Base-by-base conservation (phyloP, 1,140 invertebrate genomes). In the Wasmannia auropunctata region DNA sequence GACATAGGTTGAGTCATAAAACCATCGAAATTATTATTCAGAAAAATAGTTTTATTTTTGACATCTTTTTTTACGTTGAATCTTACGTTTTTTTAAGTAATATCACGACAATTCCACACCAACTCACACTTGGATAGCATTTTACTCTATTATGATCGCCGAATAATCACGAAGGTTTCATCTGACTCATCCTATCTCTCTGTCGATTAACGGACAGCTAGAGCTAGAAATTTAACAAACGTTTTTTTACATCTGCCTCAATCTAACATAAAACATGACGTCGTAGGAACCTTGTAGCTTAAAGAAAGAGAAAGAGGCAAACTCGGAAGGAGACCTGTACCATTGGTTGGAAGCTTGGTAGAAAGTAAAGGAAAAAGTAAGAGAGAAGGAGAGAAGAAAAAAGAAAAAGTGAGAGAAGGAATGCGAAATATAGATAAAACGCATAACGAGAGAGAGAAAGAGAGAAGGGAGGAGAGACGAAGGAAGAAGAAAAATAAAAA, bases 251-350 rank as follows among this genome's bases (percentile, higher is more conserved):
- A n/a, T n/a, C 16, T 11, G 16, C n/a, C 25, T 6, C 69, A 60
- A 65, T 43, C 62, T 91, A 91, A 90, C 86, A 14, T 83, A 87
- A 88, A 75, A 56, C 22, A 85, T 65, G 14, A 85, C 37, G 14
- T 76, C 83, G 56, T 54, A 85, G 74, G 56, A 65, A 94, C 91
- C 91, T 92, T 92, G 94, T 95, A 93, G 94, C 94, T 94, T 95
- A 95, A 19, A 79, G 91, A 92, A n/a, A n/a, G n/a, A n/a, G n/a
- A n/a, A n/a, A n/a, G 90, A 86, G 72, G 92, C 89, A 91, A 90
- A 85, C 92, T 93, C 91, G 90, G 92, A 93, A 75, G 90, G 92
- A 88, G 87, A 86, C 86, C 88, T 86, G 49, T 86, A 60, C 76
- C 63, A 34, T 56, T 62, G 89, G 91, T 56, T 62, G 89, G 91